Conservation (phyloP, 2,113 vertebrate genomes). For the Puffinus mauretanicus region DNA sequence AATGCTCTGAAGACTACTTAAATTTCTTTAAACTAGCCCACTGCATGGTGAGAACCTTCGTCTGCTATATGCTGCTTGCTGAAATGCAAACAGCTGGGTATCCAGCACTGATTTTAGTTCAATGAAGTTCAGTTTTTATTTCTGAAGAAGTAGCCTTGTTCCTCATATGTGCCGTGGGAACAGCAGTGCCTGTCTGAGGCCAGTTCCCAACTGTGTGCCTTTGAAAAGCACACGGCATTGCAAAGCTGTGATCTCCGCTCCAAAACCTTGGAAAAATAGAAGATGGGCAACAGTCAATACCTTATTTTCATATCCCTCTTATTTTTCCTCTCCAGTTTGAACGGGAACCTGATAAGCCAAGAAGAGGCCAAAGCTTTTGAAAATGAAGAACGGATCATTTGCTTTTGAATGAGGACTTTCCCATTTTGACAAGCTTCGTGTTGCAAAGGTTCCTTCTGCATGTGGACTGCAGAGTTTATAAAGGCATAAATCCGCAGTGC, state of each 20-base stretch:
- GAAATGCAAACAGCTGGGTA: not conserved
- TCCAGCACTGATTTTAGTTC: rapidly evolving
- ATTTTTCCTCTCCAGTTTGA: slow-evolving; percentile 62
- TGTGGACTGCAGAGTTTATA: not conserved
- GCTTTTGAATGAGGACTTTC: slow-evolving; percentile 57
- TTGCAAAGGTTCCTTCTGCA: not conserved
- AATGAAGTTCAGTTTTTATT: not conserved
- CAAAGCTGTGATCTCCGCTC: not conserved
- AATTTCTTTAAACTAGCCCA: not conserved
- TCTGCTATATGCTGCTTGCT: not conserved
- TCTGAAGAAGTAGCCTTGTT: not conserved
- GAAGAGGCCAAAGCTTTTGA: slow-evolving; percentile 75
- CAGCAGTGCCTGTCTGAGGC: not conserved
- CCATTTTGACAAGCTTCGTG: not conserved
- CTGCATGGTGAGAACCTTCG: not conserved
- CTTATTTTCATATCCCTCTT: not conserved
- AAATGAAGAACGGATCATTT: slow-evolving; percentile 70
- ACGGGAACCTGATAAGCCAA: slow-evolving; percentile 70
- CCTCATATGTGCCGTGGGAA: rapidly evolving
- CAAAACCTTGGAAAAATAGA: not conserved
- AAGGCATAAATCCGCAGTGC: not conserved
- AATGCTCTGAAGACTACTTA: not conserved
- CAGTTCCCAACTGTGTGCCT: rapidly evolving
- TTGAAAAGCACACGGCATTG: rapidly evolving
- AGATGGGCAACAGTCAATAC: not conserved